Base-by-base conservation (phyloP, 1,140 invertebrate species). In the Brevipalpus yothersi region DNA sequence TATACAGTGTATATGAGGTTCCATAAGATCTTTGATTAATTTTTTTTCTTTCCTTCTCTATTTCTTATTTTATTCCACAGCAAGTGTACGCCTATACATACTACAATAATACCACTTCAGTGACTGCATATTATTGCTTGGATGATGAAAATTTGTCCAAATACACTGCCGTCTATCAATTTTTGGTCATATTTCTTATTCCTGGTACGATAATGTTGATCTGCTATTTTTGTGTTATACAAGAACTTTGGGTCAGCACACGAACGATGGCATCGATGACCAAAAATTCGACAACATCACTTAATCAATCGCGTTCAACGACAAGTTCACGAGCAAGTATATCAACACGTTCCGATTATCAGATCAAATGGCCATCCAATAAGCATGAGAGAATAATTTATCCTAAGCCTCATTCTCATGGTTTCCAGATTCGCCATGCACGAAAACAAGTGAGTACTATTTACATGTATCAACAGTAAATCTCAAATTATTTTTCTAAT, bases 181-280 rank as follows among this genome's bases (percentile, higher is more conserved):
- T 73, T 47, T 49, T 68, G 39, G 65, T 70, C 11, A 69, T 73
- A 66, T 74, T 73, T 61, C 54, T 67, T 0, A 53, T 72, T n/a
- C 72, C 72, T 4, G 68, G 70, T 9, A 31, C 67, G n/a, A 63
- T 73, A 49, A 70, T 74, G 67, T 56, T 67, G 5, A 67, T 70
- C 59, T 73, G 72, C 61, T 74, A 74, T 62, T 63, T 68, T 40
- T 65, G 66, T 17, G 72, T 73, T 39, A 73, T 74, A 15, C 64
- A 66, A 43, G 70, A 72, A 31, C 67, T 74, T 0, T 73, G 72
- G 72, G 63, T 69, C 56, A 72, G 71, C 58, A 71, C 70, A 10
- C 64, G 65, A 21, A 56, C 56, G 10, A 51, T 62, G 11, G 57
- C 53, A 23, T 15, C 13, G 19, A 62, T 62, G 61, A 62, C 61